A percentile compares a stretch with the other conserved stretches of the same genome.
These are phyloP conservation scores for Ricordea florida DNA, from an alignment of 92 coral and sea anemone genomes.

Conservation along the genomic window DNA sequence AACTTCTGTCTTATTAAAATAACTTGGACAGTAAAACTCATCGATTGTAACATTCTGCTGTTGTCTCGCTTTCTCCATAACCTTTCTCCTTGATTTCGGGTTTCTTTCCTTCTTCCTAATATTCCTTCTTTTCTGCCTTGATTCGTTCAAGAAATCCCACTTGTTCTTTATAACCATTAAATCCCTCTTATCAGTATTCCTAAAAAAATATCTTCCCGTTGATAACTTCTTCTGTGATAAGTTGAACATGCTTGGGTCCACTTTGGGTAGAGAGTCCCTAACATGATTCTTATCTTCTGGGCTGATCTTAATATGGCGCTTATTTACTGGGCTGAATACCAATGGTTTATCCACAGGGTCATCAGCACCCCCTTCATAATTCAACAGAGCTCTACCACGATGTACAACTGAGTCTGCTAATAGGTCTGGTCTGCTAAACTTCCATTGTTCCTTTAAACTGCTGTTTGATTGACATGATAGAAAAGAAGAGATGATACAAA, in stretches of 20 bases:
- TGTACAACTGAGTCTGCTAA: constrained; percentile 61
- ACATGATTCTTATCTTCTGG: too few species aligned
- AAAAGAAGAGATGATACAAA: neutral
- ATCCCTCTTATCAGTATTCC: constrained; percentile 64
- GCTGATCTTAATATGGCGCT: neutral
- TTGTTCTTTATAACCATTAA: constrained; percentile 76
- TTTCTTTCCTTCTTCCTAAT: constrained; percentile 32
- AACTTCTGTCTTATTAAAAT: constrained; percentile 58
- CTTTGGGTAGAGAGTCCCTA: constrained; percentile 13
- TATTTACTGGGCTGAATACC: constrained; percentile 46
- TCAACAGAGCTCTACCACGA: constrained; percentile 92
- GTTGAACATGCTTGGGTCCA: constrained; percentile 43
- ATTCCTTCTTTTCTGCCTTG: constrained; percentile 42
- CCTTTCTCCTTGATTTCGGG: constrained; percentile 32
- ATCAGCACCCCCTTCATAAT: constrained; percentile 70
- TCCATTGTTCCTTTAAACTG: constrained; percentile 80
- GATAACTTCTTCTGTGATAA: constrained; percentile 39
- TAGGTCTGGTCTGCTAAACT: constrained; percentile 54
- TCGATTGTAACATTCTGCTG: constrained; percentile 47
- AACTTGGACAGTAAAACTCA: constrained; percentile 51
- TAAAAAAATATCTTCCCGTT: neutral
- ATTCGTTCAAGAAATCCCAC: constrained; percentile 73
- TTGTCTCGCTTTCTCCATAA: neutral
- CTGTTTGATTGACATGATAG: constrained; percentile 5
- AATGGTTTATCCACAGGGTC: constrained; percentile 43